These are phyloP conservation scores for Panzeria rudis DNA, from an alignment of 2,888 invertebrate species.

Conservation along the genomic window DNA sequence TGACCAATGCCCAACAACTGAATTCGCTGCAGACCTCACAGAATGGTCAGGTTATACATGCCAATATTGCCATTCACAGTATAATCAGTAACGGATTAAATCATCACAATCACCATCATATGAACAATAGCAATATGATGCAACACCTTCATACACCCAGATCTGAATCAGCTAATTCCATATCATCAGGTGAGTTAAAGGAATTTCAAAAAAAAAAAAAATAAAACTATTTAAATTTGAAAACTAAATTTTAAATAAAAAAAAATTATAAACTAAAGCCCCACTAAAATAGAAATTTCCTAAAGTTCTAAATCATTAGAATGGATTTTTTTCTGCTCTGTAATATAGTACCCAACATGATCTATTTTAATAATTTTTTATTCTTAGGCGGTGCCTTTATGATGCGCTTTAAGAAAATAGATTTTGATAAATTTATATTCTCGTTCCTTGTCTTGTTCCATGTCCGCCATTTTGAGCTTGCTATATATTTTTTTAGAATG, in stretches of 20 bases:
- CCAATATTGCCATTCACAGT: conserved; percentile 73
- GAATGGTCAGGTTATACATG: conserved; percentile 73
- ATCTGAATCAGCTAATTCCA: conserved; percentile 83
- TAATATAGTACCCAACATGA: too few species aligned
- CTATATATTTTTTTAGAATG: too few species aligned
- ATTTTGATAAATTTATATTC: too few species aligned
- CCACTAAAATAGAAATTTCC: too few species aligned
- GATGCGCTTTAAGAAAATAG: too few species aligned
- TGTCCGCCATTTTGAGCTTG: too few species aligned
- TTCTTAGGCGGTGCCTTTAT: too few species aligned
- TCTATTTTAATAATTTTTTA: too few species aligned
- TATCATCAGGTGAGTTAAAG: conserved; percentile 83
- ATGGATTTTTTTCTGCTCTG: too few species aligned
- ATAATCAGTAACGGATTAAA: conserved; percentile 68
- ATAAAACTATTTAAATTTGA: neutral
- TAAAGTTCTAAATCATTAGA: too few species aligned
- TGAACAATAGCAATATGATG: conserved; percentile 75
- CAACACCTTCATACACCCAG: conserved; percentile 81
- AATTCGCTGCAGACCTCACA: conserved; percentile 75
- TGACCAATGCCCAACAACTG: conserved; percentile 71
- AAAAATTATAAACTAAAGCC: neutral
- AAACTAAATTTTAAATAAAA: neutral
- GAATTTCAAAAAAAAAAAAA: neutral
- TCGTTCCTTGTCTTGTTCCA: too few species aligned
- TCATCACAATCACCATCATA: conserved; percentile 73